Evolutionary conservation across 2,113 vertebrate genomes (phyloP).

Genomic region (Lipophrys pholis): DNA sequence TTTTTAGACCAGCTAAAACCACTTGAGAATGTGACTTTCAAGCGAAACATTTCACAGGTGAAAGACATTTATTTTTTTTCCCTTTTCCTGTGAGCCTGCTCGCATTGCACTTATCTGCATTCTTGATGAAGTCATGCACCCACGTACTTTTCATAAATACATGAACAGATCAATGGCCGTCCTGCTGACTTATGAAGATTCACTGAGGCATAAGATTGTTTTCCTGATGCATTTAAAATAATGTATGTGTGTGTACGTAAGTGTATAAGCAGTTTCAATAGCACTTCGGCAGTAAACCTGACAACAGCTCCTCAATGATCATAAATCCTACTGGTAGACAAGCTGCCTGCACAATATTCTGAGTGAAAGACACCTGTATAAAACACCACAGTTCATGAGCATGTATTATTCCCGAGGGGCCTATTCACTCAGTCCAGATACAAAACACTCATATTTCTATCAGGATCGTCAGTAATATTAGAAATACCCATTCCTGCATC

Average conservation of each 20-base stretch:
- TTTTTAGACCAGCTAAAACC: neutral
- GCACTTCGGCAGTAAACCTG: slow-evolving; percentile 13
- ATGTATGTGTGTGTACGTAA: neutral
- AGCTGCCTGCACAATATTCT: slow-evolving; percentile 40
- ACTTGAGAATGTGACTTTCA: slow-evolving; percentile 25
- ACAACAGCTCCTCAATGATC: slow-evolving; percentile 28
- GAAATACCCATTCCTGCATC: slow-evolving; percentile 30
- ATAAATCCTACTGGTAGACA: slow-evolving; percentile 63
- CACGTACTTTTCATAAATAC: slow-evolving; percentile 13
- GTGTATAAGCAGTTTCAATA: neutral
- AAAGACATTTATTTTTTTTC: slow-evolving; percentile 24
- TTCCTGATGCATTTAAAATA: neutral
- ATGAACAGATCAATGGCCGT: slow-evolving; percentile 23
- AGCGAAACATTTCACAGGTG: slow-evolving; percentile 33
- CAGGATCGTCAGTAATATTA: slow-evolving; percentile 42
- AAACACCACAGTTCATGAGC: slow-evolving; percentile 67
- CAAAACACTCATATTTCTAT: slow-evolving; percentile 52
- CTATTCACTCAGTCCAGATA: slow-evolving; percentile 59
- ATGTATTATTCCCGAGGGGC: slow-evolving; percentile 70
- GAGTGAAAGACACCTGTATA: slow-evolving; percentile 47
- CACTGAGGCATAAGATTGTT: neutral
- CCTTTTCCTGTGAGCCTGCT: slow-evolving; percentile 1
- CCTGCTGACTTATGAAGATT: neutral
- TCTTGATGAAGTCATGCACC: neutral
- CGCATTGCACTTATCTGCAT: slow-evolving; percentile 11